A percentile compares a stretch with the other conserved stretches of the same genome.
Evolutionary conservation across 2,888 invertebrate species (phyloP).

Genomic region (Prosapia bicincta): DNA sequence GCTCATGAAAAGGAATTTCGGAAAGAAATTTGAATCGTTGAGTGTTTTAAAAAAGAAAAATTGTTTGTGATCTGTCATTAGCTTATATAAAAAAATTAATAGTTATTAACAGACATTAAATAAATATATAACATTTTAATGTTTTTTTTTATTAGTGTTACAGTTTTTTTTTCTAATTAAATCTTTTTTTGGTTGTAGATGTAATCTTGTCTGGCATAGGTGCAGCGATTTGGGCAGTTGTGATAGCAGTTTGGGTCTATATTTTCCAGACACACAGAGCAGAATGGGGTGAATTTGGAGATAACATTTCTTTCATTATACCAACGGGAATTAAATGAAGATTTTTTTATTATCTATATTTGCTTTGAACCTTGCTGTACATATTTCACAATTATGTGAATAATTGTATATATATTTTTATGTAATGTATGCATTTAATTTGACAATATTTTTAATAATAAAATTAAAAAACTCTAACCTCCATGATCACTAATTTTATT

Average conservation of each 20-base stretch:
- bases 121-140: too few relatives aligned
- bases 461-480: too few relatives aligned
- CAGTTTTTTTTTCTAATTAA: too few relatives aligned
- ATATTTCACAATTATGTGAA: background rate
- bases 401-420: background rate
- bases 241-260: conserved; percentile 70
- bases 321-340: conserved; percentile 55
- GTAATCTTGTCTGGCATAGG: conserved; percentile 80
- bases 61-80: too few relatives aligned
- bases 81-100: too few relatives aligned
- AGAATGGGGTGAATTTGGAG: conserved; percentile 81
- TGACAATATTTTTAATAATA: too few relatives aligned
- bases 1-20: too few relatives aligned
- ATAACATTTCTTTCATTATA: conserved; percentile 82
- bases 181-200: conserved; percentile 56
- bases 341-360: background rate
- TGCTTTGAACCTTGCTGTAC: background rate
- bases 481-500: too few relatives aligned
- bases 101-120: too few relatives aligned
- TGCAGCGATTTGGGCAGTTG: conserved; percentile 66
- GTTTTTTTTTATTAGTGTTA: too few relatives aligned
- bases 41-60: too few relatives aligned
- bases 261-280: conserved; percentile 79
- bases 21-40: too few relatives aligned
- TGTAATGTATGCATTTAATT: background rate